Evolutionary conservation across 1,140 invertebrate species (phyloP), one percentile per base, ranked within the genome.

Genomic region (Papilio aristodemus): DNA sequence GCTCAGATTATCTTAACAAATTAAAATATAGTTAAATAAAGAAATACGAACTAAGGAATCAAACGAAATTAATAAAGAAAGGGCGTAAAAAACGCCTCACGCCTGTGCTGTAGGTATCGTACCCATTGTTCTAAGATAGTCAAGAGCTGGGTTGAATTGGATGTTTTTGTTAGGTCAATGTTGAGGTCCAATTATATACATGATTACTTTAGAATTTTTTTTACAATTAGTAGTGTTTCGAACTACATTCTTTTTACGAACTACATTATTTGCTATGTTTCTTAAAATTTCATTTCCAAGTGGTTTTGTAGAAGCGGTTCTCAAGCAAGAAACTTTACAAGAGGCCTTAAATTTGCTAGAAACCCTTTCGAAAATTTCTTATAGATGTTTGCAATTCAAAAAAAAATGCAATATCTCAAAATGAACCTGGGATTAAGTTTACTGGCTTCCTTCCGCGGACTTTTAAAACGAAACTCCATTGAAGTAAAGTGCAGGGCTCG

Each of bases 401-500:
- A 63, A 63, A 41, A 22, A 2, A 3, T 54, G 60, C 36, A 62
- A 38, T 63, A 64, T 27, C 22, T 64, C 38, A 50, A 37, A 50
- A 66, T 50, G 32, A 27, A 66, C 63, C 41, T 66, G 41, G 22
- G 41, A 27, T 50, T 46, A 50, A 66, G 63, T 66, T 66, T 64
- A 66, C 41, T 27, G 25, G 41, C 63, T 66, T 66, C 63, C 63
- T 66, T 66, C 43, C 62, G 38, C 54, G 39, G 13, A 60, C 60
- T 67, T 62, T 43, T 36, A 57, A 39, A 54, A 71, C 63, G 72
- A 79, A 78, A 79, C 63, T 79, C 73, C 72, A 81, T 81, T 78
- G 77, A 68, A 76, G 72, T 75, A 79, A 72, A 73, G 70, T 66
- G 76, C 71, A 77, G 68, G 74, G 74, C 77, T 85, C 83, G 81